phyloP scores from a whole-genome alignment of 37 sponge, comb jelly and placozoan species.

The Tethya wilhelma region DNA sequence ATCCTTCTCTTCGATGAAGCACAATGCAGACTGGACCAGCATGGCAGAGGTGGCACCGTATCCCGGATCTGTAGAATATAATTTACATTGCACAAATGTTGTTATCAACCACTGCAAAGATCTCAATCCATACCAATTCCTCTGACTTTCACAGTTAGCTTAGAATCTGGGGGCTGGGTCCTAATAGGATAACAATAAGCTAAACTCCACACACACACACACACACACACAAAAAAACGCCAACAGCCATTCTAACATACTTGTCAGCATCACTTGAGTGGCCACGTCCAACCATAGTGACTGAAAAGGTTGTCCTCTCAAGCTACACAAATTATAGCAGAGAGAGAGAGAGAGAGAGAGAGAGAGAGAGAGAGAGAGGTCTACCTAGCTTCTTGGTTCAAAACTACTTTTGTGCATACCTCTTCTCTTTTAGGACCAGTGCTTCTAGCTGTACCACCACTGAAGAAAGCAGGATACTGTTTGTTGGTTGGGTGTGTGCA shows the following conservation, averaged over 20 bases:
- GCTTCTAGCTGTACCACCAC: constrained; percentile 36
- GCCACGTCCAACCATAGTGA: constrained; percentile 55
- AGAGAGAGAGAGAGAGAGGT: constrained; percentile 1
- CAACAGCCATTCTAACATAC: too few species aligned
- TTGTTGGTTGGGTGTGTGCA: background rate
- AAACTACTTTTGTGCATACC: constrained; percentile 20
- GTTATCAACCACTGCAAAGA: too few species aligned
- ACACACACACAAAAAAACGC: background rate
- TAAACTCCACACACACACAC: constrained; percentile 1
- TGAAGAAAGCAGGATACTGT: constrained; percentile 70
- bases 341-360: background rate
- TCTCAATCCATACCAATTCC: constrained; percentile 47
- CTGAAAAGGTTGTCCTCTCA: constrained; percentile 49
- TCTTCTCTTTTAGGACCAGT: constrained; percentile 55
- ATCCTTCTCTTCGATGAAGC: constrained; percentile 57
- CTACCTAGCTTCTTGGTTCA: background rate
- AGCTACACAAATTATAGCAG: constrained; percentile 49
- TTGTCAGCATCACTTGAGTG: constrained; percentile 46
- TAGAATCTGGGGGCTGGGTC: constrained; percentile 18
- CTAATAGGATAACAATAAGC: too few species aligned
- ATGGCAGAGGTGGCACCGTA: constrained; percentile 74
- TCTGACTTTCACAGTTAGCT: constrained; percentile 40
- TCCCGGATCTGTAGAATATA: constrained; percentile 82
- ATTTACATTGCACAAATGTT: too few species aligned
- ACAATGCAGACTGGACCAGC: constrained; percentile 74